phyloP scores from a whole-genome alignment of 2,113 vertebrate genomes.

The Penelope pileata region DNA sequence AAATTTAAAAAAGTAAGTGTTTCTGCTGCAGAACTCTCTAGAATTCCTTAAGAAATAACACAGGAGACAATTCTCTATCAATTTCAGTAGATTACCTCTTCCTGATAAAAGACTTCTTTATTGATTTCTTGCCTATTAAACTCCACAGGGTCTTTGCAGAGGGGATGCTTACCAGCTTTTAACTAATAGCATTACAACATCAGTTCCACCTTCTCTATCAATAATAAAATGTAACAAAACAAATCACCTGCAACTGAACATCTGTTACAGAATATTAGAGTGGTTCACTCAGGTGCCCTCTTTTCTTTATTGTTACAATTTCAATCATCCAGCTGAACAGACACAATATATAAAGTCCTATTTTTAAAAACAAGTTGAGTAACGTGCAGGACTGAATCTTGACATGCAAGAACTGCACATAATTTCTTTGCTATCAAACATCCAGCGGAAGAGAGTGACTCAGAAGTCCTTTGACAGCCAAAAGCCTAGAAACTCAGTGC shows the following conservation, averaged over 20 bases:
- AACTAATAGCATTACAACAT: constrained; percentile 8
- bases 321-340: not conserved
- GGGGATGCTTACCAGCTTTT: not conserved
- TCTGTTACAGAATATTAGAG: not conserved
- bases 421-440: too few relatives aligned
- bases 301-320: not conserved
- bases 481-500: too few relatives aligned
- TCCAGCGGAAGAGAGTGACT: too few relatives aligned
- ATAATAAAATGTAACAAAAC: not conserved
- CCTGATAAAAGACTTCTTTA: not conserved
- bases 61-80: not conserved
- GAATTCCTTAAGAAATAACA: not conserved
- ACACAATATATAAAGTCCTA: not conserved
- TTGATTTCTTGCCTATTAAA: constrained; percentile 35
- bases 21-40: not conserved
- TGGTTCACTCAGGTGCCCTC: not conserved
- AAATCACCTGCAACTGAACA: not conserved
- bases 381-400: too few relatives aligned
- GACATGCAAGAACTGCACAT: too few relatives aligned
- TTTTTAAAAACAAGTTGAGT: not conserved
- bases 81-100: constrained; percentile 18
- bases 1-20: not conserved
- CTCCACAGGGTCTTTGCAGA: not conserved
- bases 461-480: too few relatives aligned
- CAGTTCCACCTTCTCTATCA: not conserved